Evolutionary conservation across 2,888 invertebrate species (phyloP), one percentile per base, ranked within the genome.

Genomic region (Amphipyra berbera): DNA sequence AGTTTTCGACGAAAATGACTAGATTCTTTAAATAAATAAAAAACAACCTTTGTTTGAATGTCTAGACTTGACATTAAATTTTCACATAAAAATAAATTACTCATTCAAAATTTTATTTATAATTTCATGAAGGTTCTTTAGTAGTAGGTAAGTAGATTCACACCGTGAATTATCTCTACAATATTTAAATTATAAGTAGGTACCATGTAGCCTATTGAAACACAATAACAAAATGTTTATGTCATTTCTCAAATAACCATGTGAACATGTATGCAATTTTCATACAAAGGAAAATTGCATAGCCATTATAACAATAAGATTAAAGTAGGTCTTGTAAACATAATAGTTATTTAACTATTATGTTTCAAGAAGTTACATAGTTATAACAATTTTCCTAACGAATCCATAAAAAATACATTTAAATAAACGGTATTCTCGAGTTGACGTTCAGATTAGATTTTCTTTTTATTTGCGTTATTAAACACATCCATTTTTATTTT

Each of bases 261-360:
- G 73, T 48, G 76, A 72, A 66, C 40, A 59, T 33, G 49, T 46
- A 63, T 62, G 52, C 7, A 65, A 70, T 77, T 79, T 79, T 61
- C 14, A 52, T 56, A 70, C 65, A 68, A 77, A 61, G 42, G 54
- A 55, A 69, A 73, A 79, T 69, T 67, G 61, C 61, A 50, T 30
- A 48, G 46, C 41, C 48, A 56, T 68, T 63, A 63, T 38, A 50
- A 58, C 59, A 64, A 76, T 67, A 64, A 30, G 37, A 12, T 53
- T 35, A 41, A 63, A 57, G 41, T 75, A 58, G 45, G 58, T 42
- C 46, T 63, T 33, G 41, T 38, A 12, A 38, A 45, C 15, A 14
- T 63, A 41, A 48, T 48, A 41, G 44, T 40, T 38, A 30, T 35
- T 21, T 48, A 67, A 67, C 14, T 45, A 55, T 71, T 53, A 37